phyloP scores from a whole-genome alignment of 2,113 vertebrate genomes.

The Upupa epops region DNA sequence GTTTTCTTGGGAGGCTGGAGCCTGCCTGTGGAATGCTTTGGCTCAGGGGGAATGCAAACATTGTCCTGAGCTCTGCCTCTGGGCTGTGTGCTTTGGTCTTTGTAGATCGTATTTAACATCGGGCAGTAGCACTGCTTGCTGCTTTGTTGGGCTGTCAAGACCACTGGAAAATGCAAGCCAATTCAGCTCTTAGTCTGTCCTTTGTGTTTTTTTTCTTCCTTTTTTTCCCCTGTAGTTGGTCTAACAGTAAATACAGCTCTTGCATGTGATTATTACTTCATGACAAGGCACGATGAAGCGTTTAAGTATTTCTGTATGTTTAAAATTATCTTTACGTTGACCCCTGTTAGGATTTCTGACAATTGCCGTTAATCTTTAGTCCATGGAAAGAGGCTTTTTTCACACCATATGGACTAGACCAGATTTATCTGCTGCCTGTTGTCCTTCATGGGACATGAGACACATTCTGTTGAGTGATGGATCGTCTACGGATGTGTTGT shows the following conservation, averaged over 20 bases:
- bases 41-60: conserved; percentile 11
- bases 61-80: conserved; percentile 13
- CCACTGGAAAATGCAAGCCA: not conserved
- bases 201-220: not conserved
- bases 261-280: conserved; percentile 9
- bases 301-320: conserved; percentile 58
- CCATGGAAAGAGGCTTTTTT: not conserved
- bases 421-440: conserved; percentile 56
- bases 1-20: conserved; percentile 20
- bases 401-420: conserved; percentile 60
- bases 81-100: not conserved
- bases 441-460: conserved; percentile 65
- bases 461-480: conserved; percentile 51
- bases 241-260: conserved; percentile 20
- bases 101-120: not conserved
- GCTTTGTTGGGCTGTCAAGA: not conserved
- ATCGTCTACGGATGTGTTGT: not conserved
- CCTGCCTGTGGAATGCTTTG: not conserved
- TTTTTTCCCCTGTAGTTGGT: not conserved
- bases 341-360: conserved; percentile 58
- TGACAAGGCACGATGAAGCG: not conserved
- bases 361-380: conserved; percentile 57
- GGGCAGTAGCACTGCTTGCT: not conserved
- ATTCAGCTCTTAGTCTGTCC: not conserved
- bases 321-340: conserved; percentile 53